Base-by-base conservation (phyloP, 2,888 invertebrate genomes). In the Troides aeacus region DNA sequence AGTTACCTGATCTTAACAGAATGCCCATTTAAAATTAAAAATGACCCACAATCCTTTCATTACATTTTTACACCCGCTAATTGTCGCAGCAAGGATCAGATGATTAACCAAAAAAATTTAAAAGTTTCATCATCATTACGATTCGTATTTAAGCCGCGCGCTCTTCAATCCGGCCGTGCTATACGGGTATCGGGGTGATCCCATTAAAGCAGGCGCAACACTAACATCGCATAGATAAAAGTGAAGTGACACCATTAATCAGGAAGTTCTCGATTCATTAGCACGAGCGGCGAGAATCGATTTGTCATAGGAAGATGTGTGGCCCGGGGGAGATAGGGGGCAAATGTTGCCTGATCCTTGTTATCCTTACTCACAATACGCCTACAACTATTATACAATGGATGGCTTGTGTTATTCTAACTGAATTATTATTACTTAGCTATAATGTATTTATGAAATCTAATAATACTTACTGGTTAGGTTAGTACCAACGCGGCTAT, bases 191-290 rank as follows among this genome's bases (percentile, higher is more conserved):
- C 78, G 78, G 81, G 79, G 82, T 87, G 87, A 87, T 87, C 85
- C 86, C 88, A 89, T 89, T 89, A 89, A 39, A 80, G 83, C 78
- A 85, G 87, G 85, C 84, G 87, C 86, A 81, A 84, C 82, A 84
- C 83, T 84, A 83, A 81, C 78, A 74, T 72, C 75, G 74, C 75
- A 70, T 72, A 78, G 90, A 90, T 90, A 90, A 89, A 81, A 78
- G 76, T 74, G 79, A 78, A 85, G 86, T 86, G 85, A 85, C 84
- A 86, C 79, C 89, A 90, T 91, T 90, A 89, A 90, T 91, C 90
- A 90, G 86, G 75, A 78, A 82, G 79, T 85, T 80, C 81, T 81
- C 88, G 87, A 86, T 90, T 91, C 90, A 90, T 91, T 91, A 90
- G 82, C 77, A 77, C 81, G 77, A 74, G 76, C 74, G 74, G 74